Base-by-base conservation (phyloP, 2,113 vertebrate species). In the Amazona vittata region DNA sequence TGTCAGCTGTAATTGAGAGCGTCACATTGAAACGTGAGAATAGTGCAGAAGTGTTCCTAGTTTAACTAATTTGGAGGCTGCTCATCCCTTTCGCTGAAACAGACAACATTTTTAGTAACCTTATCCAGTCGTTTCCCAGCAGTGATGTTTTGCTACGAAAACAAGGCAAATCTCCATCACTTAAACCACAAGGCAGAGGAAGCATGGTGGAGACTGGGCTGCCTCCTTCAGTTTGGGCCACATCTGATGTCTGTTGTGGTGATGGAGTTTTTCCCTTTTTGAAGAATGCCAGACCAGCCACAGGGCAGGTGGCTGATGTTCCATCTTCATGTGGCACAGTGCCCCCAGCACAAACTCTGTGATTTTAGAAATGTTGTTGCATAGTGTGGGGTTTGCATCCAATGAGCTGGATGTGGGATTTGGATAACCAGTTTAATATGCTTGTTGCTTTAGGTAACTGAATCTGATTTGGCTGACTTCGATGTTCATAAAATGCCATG, bases 1-100 rank as follows among this genome's bases (percentile, higher is more conserved):
- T 94, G 87, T 92, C 88, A 93, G 37, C 85, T 86, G 70, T 94
- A 94, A 92, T 83, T 83, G 88, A 96, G 94, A 93, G 68, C 77
- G 74, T 74, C 73, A 59, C 53, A 60, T 17, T 88, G 75, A 83
- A 90, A 83, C 43, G 46, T 85, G 50, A 70, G 55, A 78, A 59
- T 43, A 64, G 64, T 57, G 41, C 67, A 88, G 78, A 85, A 95
- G 25, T 47, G 15, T 46, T n/a, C 16, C 21, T 49, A 80, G 77
- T 70, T 83, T 90, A 92, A 86, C 68, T 90, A 69, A 57, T 87
- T 73, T 46, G 60, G 43, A 95, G 44, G 49, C 41, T 83, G 67
- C 46, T 91, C 52, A 24, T 22, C 43, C 25, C 79, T 46, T 80
- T 59, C 70, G 37, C 35, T 83, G 17, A 83, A 87, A 26, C n/a